Percentiles rank a stretch among this genome's conserved stretches.
Conservation (phyloP, 1,140 invertebrate species). For the Hirudo medicinalis region DNA sequence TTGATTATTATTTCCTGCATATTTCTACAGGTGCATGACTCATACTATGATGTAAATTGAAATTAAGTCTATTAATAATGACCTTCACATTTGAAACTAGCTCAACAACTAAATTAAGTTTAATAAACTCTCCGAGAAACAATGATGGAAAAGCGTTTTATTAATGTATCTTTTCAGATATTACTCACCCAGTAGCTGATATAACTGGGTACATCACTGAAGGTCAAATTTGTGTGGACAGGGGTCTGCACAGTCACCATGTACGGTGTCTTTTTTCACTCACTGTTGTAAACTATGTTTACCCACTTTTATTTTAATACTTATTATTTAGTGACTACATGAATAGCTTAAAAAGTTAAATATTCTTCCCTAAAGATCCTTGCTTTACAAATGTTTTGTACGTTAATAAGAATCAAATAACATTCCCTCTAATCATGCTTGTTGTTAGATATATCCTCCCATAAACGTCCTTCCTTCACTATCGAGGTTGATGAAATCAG, state of each 20-base stretch:
- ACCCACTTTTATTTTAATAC: no score
- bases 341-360: background rate
- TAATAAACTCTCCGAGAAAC: no score
- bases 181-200: conserved; percentile 14
- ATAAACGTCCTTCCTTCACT: conserved; percentile 8
- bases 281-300: no score
- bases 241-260: background rate
- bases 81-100: no score
- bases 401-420: conserved; percentile 2
- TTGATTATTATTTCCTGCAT: no score
- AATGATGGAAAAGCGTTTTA: background rate
- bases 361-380: no score
- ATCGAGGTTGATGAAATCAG: conserved; percentile 7
- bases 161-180: background rate
- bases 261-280: background rate
- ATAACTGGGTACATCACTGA: conserved; percentile 13
- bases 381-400: no score
- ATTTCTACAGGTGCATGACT: no score
- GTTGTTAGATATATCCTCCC: background rate
- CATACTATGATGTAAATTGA: no score
- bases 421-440: background rate
- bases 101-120: no score
- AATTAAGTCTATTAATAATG: no score
- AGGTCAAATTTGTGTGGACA: conserved; percentile 4
- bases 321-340: background rate